phyloP scores from a whole-genome alignment of 53 echinoderm and acorn worm genomes.

The Paelopatides confundens region DNA sequence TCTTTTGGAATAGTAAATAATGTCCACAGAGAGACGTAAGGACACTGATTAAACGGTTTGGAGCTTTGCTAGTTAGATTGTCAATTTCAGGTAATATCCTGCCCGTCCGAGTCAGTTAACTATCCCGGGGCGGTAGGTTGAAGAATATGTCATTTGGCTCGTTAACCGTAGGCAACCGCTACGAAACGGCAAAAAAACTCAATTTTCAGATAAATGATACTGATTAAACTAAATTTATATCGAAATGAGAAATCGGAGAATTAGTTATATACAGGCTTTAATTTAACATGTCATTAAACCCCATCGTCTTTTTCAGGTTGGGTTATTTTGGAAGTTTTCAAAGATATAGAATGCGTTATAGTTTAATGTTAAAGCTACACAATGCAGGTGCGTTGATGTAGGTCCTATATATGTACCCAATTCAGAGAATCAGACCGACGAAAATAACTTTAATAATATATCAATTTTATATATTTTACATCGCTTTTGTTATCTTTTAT shows the following conservation, averaged over 20 bases:
- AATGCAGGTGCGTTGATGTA: not conserved
- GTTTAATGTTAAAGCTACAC: not conserved
- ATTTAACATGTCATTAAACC: not conserved
- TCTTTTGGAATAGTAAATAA: not conserved
- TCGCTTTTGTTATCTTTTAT: no score
- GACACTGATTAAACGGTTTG: no score
- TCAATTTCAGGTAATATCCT: slow-evolving; percentile 35
- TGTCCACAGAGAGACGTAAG: no score
- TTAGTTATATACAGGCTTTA: not conserved
- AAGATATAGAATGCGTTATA: not conserved
- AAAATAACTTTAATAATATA: no score
- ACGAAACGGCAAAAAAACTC: not conserved
- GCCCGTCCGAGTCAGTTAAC: slow-evolving; percentile 33
- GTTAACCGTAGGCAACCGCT: not conserved
- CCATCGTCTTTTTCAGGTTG: not conserved
- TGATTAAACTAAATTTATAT: not conserved
- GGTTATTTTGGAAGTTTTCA: not conserved
- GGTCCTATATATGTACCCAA: no score
- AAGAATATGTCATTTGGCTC: slow-evolving; percentile 12
- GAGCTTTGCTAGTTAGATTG: not conserved
- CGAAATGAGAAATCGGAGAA: not conserved
- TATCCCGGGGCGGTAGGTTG: slow-evolving; percentile 45
- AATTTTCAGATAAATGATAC: not conserved
- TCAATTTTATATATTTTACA: no score
- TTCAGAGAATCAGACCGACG: no score